These are phyloP conservation scores for Conops quadrifasciatus DNA, from an alignment of 2,888 invertebrate genomes.

Conservation along the genomic window DNA sequence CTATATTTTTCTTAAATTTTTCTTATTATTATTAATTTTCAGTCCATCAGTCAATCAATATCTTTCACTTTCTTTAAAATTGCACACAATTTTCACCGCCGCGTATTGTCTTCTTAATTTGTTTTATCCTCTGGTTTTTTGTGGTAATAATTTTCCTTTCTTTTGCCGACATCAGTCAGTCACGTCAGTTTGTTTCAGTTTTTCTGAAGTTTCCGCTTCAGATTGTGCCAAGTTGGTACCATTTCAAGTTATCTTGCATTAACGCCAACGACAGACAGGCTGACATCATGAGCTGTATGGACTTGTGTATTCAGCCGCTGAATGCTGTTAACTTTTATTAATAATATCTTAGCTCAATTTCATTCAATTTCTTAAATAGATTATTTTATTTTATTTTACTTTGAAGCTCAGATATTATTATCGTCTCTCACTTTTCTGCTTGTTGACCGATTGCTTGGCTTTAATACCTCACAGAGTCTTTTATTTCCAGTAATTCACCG, in stretches of 20 bases:
- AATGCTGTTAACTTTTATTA: too few species aligned
- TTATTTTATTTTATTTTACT: background rate
- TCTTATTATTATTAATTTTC: background rate
- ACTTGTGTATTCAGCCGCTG: too few species aligned
- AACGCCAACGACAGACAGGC: background rate
- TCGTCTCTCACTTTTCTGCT: background rate
- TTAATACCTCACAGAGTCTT: too few species aligned
- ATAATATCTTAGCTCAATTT: too few species aligned
- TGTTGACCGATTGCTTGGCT: too few species aligned
- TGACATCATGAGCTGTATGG: background rate
- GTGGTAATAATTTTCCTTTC: background rate
- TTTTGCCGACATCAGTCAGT: too few species aligned
- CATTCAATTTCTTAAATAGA: too few species aligned
- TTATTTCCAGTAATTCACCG: too few species aligned
- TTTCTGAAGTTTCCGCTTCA: background rate
- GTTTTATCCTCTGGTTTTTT: background rate
- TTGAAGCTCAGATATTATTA: background rate
- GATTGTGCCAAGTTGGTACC: background rate
- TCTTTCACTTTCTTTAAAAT: conserved; percentile 54
- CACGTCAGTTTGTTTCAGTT: background rate
- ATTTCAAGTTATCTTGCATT: background rate
- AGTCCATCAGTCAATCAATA: conserved; percentile 3
- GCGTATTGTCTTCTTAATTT: background rate
- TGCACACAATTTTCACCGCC: conserved; percentile 31
- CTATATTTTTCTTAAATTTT: conserved; percentile 29